phyloP scores from a whole-genome alignment of 2,113 vertebrate species.

The Phaetusa simplex region DNA sequence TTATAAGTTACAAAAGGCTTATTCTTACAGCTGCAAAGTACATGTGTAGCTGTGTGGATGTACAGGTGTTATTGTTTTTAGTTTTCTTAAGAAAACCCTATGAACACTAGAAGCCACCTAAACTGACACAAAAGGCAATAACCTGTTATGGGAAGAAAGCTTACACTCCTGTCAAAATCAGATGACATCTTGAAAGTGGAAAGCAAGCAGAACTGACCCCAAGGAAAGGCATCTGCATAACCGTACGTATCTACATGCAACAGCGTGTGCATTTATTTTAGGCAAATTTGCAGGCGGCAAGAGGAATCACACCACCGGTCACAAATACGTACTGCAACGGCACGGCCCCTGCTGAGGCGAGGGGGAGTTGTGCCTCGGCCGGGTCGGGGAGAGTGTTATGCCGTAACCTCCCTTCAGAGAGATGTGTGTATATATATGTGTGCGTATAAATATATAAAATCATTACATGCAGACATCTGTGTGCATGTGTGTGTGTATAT shows the following conservation, averaged over 20 bases:
- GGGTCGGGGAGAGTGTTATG: neutral
- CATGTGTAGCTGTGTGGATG: neutral
- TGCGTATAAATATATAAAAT: neutral
- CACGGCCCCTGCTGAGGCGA: neutral
- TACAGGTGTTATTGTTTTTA: neutral
- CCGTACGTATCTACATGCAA: neutral
- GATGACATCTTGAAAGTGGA: neutral
- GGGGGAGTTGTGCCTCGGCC: neutral
- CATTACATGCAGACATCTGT: neutral
- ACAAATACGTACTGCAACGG: neutral
- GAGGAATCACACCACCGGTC: neutral
- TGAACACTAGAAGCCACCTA: neutral
- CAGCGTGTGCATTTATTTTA: neutral
- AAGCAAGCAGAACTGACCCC: neutral
- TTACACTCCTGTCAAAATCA: neutral
- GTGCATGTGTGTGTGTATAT: neutral
- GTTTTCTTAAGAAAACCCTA: neutral
- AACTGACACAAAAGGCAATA: neutral
- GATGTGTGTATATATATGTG: neutral
- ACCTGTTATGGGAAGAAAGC: neutral
- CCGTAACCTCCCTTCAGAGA: neutral
- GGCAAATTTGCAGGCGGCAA: slow-evolving; percentile 1
- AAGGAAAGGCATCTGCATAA: neutral
- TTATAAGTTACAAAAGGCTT: neutral
- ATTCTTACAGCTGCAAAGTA: neutral